Base-by-base conservation (phyloP, 35 echinoderm and acorn worm genomes). In the Ophiothrix spiculata region DNA sequence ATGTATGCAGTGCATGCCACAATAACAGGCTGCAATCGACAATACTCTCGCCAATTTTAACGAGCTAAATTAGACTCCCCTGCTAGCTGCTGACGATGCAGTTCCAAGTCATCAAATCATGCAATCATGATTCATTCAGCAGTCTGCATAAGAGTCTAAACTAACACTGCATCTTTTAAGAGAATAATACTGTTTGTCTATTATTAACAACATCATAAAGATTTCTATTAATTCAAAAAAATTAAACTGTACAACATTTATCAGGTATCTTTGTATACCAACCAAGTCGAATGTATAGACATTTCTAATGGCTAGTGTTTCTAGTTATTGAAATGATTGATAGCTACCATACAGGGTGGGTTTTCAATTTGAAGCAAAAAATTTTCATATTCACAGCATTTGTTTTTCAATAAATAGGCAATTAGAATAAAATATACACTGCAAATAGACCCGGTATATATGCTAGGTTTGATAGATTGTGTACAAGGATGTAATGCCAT, bases 131-230 rank as follows among this genome's bases (percentile, higher is more conserved):
- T 54, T 54, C 45, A 54, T 69, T 2, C 4, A 69, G 8, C 60
- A 69, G 60, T 12, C 1, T 69, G 60, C 25, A 28, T 69, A 28
- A 69, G 60, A 69, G 60, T 69, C 60, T 69, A 69, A 12, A 69
- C 60, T 69, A 69, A 69, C 60, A 69, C 60, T n/a, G 60, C 60
- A 69, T 69, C 42, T 69, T 69, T 25, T 25, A 49, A 19, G 19
- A 28, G 29, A 28, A 69, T 69, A 69, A 69, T 69, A 69, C 60
- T 69, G 60, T 69, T 69, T 25, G 60, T 69, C 60, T 69, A 69
- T 10, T 69, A 69, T 69, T 69, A 69, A 69, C 60, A 69, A 69
- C 60, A 69, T 69, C 6, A 69, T 69, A 69, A n/a, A 49, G 42
- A 25, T n/a, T 69, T 69, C 60, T 69, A 69, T 69, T n/a, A 69